Conservation (phyloP, 2,888 invertebrate genomes). For the Monopis laevigella region DNA sequence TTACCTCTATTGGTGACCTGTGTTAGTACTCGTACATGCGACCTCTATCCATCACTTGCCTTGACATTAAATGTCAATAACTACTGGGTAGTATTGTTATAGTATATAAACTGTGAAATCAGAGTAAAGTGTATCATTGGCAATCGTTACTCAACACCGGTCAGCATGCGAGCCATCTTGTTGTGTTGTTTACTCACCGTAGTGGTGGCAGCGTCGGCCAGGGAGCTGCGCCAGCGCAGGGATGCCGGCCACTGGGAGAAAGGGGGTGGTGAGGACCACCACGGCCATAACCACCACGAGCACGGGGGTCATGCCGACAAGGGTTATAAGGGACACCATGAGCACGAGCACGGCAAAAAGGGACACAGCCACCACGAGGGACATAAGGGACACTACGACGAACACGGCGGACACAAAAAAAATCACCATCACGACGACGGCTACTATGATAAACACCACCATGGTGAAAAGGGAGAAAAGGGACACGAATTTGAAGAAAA, state of each 20-base stretch:
- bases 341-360: conserved; percentile 72
- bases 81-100: conserved; percentile 47
- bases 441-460: conserved; percentile 70
- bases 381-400: conserved; percentile 67
- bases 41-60: conserved; percentile 44
- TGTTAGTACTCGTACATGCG: no score
- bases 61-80: conserved; percentile 52
- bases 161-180: conserved; percentile 42
- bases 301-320: conserved; percentile 75
- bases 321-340: conserved; percentile 74
- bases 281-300: conserved; percentile 68
- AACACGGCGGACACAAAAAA: conserved; percentile 71
- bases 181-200: conserved; percentile 31
- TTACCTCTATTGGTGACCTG: no score
- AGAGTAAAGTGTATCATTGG: conserved; percentile 53
- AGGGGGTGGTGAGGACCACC: conserved; percentile 71
- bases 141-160: conserved; percentile 46
- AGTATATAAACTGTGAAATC: conserved; percentile 58
- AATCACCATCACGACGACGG: conserved; percentile 73
- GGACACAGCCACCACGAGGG: conserved; percentile 77
- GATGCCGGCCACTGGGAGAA: conserved; percentile 51
- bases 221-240: conserved; percentile 55
- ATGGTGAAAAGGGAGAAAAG: conserved; percentile 73
- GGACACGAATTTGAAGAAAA: conserved; percentile 61
- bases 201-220: conserved; percentile 48